phyloP scores from a whole-genome alignment of 2,888 invertebrate species.

The Drosophila sordidula region DNA sequence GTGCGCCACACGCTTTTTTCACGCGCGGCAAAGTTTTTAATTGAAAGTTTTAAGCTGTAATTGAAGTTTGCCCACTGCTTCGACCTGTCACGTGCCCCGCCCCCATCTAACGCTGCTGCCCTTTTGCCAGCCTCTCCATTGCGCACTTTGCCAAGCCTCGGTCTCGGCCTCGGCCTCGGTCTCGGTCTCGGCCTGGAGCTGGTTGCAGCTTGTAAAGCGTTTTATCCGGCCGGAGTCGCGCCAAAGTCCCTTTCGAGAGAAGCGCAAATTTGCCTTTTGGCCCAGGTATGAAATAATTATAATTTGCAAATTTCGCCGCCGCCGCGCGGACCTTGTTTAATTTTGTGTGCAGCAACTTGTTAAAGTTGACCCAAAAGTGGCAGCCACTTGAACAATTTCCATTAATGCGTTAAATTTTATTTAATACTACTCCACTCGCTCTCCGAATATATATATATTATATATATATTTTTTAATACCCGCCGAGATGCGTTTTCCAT shows the following conservation, averaged over 20 bases:
- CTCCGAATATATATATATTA: slow-evolving; percentile 4
- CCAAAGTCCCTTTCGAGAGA: slow-evolving; percentile 62
- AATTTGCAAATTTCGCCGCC: slow-evolving; percentile 62
- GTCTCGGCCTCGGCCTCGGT: slow-evolving; percentile 5
- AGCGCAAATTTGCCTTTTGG: slow-evolving; percentile 71
- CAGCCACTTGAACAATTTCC: slow-evolving; percentile 46
- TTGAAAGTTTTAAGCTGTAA: slow-evolving; percentile 77
- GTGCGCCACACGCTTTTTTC: slow-evolving; percentile 34
- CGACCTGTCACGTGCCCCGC: slow-evolving; percentile 52
- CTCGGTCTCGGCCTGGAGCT: slow-evolving; percentile 22
- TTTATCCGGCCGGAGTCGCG: slow-evolving; percentile 53
- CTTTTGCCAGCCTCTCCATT: slow-evolving; percentile 65
- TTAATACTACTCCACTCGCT: slow-evolving; percentile 12
- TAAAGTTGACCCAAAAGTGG: slow-evolving; percentile 55
- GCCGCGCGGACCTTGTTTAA: slow-evolving; percentile 60
- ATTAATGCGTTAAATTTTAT: slow-evolving; percentile 44
- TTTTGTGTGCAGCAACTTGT: slow-evolving; percentile 72
- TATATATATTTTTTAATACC: slow-evolving; percentile 17
- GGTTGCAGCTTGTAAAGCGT: slow-evolving; percentile 62
- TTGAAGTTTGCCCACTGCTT: slow-evolving; percentile 73
- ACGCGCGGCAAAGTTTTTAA: slow-evolving; percentile 73
- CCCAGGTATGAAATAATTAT: slow-evolving; percentile 73
- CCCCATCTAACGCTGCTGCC: slow-evolving; percentile 44
- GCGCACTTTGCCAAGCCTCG: slow-evolving; percentile 51
- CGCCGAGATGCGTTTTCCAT: slow-evolving; percentile 15